A percentile compares a stretch with the other conserved stretches of the same genome.
phyloP scores from a whole-genome alignment of 2,113 vertebrate genomes.

The Lophochroa leadbeateri region DNA sequence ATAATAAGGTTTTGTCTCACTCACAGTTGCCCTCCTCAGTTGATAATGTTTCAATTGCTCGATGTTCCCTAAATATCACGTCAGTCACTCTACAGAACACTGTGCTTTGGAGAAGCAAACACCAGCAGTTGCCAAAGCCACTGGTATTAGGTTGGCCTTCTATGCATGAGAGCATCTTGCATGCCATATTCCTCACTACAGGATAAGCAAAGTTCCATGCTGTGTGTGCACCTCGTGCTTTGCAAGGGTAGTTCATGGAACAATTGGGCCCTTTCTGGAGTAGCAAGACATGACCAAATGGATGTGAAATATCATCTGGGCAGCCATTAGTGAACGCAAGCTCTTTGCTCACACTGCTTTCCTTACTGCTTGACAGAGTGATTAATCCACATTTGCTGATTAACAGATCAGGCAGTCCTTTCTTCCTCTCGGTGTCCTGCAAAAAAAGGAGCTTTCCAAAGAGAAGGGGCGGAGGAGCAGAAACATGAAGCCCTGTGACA shows the following conservation, averaged over 20 bases:
- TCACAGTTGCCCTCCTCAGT: neutral
- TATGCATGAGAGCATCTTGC: neutral
- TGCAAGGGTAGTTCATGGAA: neutral
- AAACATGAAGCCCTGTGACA: neutral
- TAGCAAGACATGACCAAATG: neutral
- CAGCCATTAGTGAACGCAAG: neutral
- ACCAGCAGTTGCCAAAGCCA: neutral
- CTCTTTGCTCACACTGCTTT: neutral
- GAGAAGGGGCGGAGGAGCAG: neutral
- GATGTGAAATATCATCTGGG: neutral
- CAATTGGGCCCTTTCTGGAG: neutral
- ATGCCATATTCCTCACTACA: fast-evolving
- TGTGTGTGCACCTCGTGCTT: neutral
- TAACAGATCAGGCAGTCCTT: neutral
- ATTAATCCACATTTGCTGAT: neutral
- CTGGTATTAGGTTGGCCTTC: neutral
- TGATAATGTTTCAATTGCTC: neutral
- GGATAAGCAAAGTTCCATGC: neutral
- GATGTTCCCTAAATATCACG: neutral
- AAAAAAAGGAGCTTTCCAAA: neutral
- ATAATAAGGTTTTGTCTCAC: neutral
- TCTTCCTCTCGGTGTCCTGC: neutral
- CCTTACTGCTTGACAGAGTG: neutral
- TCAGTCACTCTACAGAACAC: neutral
- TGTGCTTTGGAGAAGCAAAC: neutral